Evolutionary conservation across 2,888 invertebrate genomes (phyloP), one percentile per base, ranked within the genome.

Genomic region (Noctua comes): DNA sequence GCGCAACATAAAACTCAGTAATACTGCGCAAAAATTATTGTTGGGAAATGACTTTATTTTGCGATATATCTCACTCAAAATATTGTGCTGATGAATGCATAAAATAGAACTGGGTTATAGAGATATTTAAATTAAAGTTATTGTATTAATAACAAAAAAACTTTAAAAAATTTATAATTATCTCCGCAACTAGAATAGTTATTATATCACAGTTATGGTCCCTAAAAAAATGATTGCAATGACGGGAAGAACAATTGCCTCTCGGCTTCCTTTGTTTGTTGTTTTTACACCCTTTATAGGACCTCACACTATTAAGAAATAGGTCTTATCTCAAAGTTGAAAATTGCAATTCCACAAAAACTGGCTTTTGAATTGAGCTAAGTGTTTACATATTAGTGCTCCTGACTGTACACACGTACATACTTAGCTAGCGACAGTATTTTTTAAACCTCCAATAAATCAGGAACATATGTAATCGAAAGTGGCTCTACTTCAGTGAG

Each of bases 391-490:
- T 11, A 31, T 10, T 7, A 16, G 1, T 65, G 0, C 3, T 7
- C 7, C n/a, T 8, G 40, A 43, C 24, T 65, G 40, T 65, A 65
- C 21, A 24, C 59, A 11, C 11, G 11, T 64, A 11, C 40, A 2
- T 16, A n/a, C 13, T 7, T n/a, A 65, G 66, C 54, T 77, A 65
- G 68, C 71, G 73, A 62, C 73, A 27, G 46, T 73, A 85, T 51
- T 84, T 84, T 84, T 85, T 74, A 85, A 85, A 73, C 71, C 68
- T 54, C 7, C 43, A 31, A 83, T 83, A 83, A 81, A 83, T 83
- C 86, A 77, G 70, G 7, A 6, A 71, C 68, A 71, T 68, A 73
- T 59, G 73, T 5, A 40, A 77, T 68, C 2, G 62, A 54, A 80
- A 66, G 74, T 64, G 43, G 73, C 65, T 74, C 73, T 18, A 57